Evolutionary conservation across 2,797 vertebrate species (phyloP).

Genomic region (Microtus californicus): DNA sequence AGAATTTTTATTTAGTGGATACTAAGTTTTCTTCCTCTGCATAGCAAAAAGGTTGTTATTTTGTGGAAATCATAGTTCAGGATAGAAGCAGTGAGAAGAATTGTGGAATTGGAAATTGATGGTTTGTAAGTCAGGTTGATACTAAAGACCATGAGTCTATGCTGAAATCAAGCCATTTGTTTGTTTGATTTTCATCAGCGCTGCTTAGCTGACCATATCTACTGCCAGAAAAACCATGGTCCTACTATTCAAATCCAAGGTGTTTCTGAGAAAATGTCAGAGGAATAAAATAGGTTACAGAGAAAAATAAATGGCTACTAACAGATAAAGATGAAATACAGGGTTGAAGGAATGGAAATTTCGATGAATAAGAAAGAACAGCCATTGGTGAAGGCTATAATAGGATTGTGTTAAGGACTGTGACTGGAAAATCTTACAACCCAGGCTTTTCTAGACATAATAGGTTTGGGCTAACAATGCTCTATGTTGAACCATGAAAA

Average conservation of each 20-base stretch:
- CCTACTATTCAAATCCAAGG: not conserved
- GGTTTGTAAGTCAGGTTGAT: not conserved
- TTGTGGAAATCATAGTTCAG: slow-evolving; percentile 32
- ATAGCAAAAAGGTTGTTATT: not conserved
- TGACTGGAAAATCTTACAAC: not conserved
- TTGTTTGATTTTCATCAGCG: not conserved
- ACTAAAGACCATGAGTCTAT: slow-evolving; percentile 4
- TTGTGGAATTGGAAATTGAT: not conserved
- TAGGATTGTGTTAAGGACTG: not conserved
- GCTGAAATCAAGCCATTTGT: not conserved
- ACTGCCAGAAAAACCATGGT: not conserved
- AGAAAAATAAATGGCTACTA: not conserved
- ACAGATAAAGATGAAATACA: not conserved
- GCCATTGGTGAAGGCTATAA: not conserved
- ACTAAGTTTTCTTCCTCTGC: not conserved
- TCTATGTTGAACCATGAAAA: not conserved
- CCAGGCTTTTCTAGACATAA: not conserved
- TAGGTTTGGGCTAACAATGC: not conserved
- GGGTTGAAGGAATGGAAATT: not conserved
- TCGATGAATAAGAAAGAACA: not conserved
- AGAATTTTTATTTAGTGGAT: slow-evolving; percentile 21
- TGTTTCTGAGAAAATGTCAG: not conserved
- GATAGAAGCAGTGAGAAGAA: not conserved
- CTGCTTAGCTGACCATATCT: not conserved
- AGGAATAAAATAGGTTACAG: not conserved